Base-by-base conservation (phyloP, 1,140 invertebrate species). In the Drepana arcuata region DNA sequence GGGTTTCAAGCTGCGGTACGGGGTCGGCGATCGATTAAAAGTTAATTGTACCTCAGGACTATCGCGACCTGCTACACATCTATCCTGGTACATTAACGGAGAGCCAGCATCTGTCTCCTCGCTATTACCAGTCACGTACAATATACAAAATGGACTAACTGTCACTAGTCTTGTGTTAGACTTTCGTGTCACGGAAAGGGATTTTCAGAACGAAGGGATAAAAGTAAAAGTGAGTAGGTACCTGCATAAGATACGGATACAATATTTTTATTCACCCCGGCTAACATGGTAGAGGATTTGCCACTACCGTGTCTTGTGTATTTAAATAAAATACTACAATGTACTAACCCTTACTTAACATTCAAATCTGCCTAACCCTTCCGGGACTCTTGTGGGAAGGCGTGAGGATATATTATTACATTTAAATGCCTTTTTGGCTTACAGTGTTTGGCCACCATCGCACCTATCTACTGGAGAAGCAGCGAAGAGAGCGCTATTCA, bases 401-500 rank as follows among this genome's bases (percentile, higher is more conserved):
- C n/a, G n/a, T n/a, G n/a, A n/a, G n/a, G n/a, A n/a, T n/a, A n/a
- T n/a, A n/a, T n/a, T n/a, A n/a, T n/a, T n/a, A n/a, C n/a, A n/a
- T n/a, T n/a, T n/a, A n/a, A n/a, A n/a, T n/a, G n/a, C n/a, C n/a
- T n/a, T n/a, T n/a, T n/a, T n/a, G n/a, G n/a, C n/a, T n/a, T n/a
- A n/a, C 62, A 87, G 85, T 95, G 93, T 80, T 86, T 93, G 59
- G 93, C 93, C 2, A 94, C 91, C 15, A 93, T 95, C 57, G 91
- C 90, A 1, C 90, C 91, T 1, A 86, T 94, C 0, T 94, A 94
- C 73, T 91, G 88, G 86, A 86, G 89, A 43, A 93, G 89, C 59
- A 93, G 93, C 54, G 93, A 95, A 67, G 91, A 92, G 56, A 93
- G 90, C 58, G 90, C 31, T 7, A 1, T 18, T 11, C 9, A 34